Evolutionary conservation across 2,797 vertebrate genomes (phyloP), one percentile per base, ranked within the genome.

Genomic region (Rachycentron canadum): DNA sequence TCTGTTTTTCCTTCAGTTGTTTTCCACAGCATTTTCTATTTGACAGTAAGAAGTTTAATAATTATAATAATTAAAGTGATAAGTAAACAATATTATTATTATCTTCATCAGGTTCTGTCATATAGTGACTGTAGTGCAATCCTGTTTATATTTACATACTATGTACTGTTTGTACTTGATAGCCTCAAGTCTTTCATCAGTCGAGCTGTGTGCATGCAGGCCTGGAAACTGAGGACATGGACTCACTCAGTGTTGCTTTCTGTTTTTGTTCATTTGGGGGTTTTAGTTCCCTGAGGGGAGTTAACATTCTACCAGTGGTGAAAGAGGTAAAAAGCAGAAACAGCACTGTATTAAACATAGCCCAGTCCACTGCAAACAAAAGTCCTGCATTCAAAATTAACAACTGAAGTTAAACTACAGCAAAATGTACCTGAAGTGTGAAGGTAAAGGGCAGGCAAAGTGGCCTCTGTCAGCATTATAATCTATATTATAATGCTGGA

Each of bases 401-500:
- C 23, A 3, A 26, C n/a, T 16, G 25, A 60, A 25, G 13, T 3
- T 16, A 40, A 17, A 53, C 25, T 28, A 11, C 21, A 23, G 47
- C 21, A 28, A 53, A 28, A 30, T 30, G 16, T 9, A 55, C 52
- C 52, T 28, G 26, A 19, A n/a, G 32, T 57, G 23, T 19, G 34
- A 38, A 21, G 3, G 19, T 14, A 34, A 38, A 53, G 21, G 34
- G 49, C 28, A 55, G 56, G 12, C 1, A 52, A 25, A 32, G 13
- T 2, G 19, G 14, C 32, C 14, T 43, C 23, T 56, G 28, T 36
- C 14, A 7, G 14, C 47, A 32, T 38, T 28, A 2, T 41, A 11
- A 72, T 53, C 45, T 28, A 60, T 8, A 50, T 41, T 14, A 28
- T 71, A 52, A 40, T 50, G 21, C 49, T 58, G 25, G 5, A 63